Base-by-base conservation (phyloP, 2,113 vertebrate genomes). In the Coryphaenoides rupestris region DNA sequence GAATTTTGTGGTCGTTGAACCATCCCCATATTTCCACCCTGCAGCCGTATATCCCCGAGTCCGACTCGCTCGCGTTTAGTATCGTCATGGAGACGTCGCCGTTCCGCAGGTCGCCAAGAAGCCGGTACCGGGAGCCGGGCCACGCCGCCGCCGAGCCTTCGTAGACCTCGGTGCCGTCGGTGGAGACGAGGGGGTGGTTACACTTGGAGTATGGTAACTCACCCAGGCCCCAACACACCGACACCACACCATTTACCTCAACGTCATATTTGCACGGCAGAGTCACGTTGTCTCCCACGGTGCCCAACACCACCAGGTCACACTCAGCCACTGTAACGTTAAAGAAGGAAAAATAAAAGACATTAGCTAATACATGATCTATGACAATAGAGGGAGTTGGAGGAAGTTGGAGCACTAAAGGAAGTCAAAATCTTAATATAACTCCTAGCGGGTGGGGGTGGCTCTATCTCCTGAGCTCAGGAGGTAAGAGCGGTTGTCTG, bases 51-150 rank as follows among this genome's bases (percentile, higher is more conserved):
- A 19, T 55, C 26, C 79, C 79, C 33, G 73, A 63, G 58, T 82
- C 76, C 13, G n/a, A 2, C 40, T 22, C 40, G 1, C 7, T 19
- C 1, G 58, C 13, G 40, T 49, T 19, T 5, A 21, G 0, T 55
- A 82, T 74, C 6, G 76, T 78, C 23, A 82, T 40, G 40, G 79
- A 74, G 13, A 76, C 76, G 21, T 82, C 68, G 26, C 79, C 79
- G 3, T 21, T 33, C n/a, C 23, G 23, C 56, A 78, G 16, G 12
- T 58, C n/a, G 58, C 79, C 70, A 2, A 19, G 1, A 14, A 82
- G 12, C 22, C 40, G 23, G 60, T 70, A 82, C 63, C 33, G 65
- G 2, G n/a, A n/a, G n/a, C n/a, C 0, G 0, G 0, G 61, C 74
- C 6, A 0, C 22, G 61, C 74, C 6, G 0, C 22, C 52, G 1